phyloP scores from a whole-genome alignment of 1,140 invertebrate species.

The Propsilocerus akamusi region DNA sequence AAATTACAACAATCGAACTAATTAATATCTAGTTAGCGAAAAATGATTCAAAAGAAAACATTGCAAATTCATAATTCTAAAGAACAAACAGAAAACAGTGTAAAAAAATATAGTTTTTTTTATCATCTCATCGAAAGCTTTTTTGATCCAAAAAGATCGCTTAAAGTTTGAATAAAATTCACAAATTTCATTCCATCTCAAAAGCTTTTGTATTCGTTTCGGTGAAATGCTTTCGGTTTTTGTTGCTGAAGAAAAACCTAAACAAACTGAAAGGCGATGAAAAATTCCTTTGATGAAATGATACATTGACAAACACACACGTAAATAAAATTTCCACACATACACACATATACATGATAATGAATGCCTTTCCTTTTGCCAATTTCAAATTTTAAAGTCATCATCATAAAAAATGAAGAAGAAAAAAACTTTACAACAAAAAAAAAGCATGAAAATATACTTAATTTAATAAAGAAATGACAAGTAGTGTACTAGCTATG shows the following conservation, averaged over 20 bases:
- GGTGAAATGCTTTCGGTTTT: no score
- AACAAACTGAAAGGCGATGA: no score
- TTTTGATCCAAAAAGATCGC: no score
- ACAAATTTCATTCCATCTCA: no score
- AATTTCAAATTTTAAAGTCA: background rate
- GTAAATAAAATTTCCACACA: conserved; percentile 1
- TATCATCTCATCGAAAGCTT: no score
- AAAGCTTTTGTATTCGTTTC: no score
- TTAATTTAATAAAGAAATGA: background rate
- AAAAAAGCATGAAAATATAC: conserved; percentile 1
- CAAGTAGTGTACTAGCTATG: conserved; percentile 2
- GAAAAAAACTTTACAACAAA: conserved; percentile 3
- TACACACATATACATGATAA: background rate
- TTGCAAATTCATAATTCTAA: conserved; percentile 1
- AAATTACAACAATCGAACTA: background rate
- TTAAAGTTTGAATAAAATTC: no score
- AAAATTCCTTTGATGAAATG: no score
- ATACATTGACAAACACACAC: no score
- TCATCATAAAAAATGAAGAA: background rate
- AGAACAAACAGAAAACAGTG: background rate
- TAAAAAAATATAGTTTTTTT: background rate
- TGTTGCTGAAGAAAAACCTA: no score
- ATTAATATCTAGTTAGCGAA: conserved; percentile 3
- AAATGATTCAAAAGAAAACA: background rate
- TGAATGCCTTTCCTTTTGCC: conserved; percentile 3